Percentiles rank a stretch among this genome's conserved stretches.
Evolutionary conservation across 1,140 invertebrate species (phyloP).

Genomic region (Physella acuta): DNA sequence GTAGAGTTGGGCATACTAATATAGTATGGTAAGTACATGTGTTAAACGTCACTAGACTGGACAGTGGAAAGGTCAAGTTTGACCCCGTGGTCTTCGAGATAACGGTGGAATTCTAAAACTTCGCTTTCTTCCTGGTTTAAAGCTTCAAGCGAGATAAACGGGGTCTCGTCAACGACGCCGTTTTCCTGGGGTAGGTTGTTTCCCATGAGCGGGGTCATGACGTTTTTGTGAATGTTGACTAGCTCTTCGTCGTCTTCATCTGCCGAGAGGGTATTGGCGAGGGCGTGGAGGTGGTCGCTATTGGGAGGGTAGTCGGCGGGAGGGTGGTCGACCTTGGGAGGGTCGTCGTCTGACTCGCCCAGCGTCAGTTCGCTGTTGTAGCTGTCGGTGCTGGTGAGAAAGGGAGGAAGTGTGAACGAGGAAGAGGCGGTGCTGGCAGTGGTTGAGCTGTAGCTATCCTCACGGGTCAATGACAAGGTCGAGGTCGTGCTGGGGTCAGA

Average conservation of each 20-base stretch:
- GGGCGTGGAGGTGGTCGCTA: too few species aligned
- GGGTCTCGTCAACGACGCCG: neutral
- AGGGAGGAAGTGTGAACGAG: slow-evolving; percentile 7
- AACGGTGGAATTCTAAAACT: slow-evolving; percentile 39
- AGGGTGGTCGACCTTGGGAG: too few species aligned
- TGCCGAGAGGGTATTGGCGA: too few species aligned
- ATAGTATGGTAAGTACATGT: too few species aligned
- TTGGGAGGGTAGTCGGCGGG: too few species aligned
- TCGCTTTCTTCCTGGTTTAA: slow-evolving; percentile 33
- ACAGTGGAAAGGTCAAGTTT: slow-evolving; percentile 39
- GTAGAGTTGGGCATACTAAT: too few species aligned
- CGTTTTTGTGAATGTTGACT: neutral
- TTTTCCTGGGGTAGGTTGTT: neutral
- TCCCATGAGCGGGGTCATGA: neutral
- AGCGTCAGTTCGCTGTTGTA: neutral
- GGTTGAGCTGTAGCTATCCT: neutral
- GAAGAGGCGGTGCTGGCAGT: neutral
- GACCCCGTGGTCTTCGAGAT: slow-evolving; percentile 39
- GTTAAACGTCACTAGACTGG: slow-evolving; percentile 41
- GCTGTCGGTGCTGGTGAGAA: slow-evolving; percentile 11
- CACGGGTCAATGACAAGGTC: neutral
- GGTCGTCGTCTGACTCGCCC: neutral
- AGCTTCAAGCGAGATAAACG: neutral
- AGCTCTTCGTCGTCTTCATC: neutral
- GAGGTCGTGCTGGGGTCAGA: neutral